Conservation (phyloP, 2,797 vertebrate species). For the Takifugu rubripes region DNA sequence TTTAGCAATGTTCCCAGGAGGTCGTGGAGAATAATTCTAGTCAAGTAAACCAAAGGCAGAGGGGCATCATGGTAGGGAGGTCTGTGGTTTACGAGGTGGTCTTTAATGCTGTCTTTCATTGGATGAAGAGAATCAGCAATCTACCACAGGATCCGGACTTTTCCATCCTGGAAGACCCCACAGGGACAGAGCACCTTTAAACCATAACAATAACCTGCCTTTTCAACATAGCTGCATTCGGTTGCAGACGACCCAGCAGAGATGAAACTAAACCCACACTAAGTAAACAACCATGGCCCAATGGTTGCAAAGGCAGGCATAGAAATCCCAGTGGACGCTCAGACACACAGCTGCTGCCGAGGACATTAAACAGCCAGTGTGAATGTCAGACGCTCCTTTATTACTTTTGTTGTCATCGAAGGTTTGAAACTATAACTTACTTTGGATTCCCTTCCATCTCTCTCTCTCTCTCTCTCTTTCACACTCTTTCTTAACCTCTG, state of each 20-base stretch:
- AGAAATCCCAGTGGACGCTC: background rate
- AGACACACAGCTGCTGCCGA: background rate
- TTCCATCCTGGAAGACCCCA: background rate
- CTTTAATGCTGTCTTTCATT: too few species aligned
- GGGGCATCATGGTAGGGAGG: too few species aligned
- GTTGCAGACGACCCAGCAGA: background rate
- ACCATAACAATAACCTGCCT: background rate
- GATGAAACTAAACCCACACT: background rate
- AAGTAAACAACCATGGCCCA: background rate
- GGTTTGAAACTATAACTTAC: background rate
- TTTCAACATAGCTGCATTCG: background rate
- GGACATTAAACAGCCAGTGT: background rate
- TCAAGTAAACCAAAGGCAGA: too few species aligned
- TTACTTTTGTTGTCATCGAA: background rate
- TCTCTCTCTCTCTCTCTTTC: slow-evolving; percentile 28
- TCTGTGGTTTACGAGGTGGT: too few species aligned
- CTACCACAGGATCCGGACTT: too few species aligned
- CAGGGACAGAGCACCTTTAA: background rate
- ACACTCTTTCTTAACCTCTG: background rate
- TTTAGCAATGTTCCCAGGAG: too few species aligned
- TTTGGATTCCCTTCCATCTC: slow-evolving; percentile 17
- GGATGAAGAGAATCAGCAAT: too few species aligned
- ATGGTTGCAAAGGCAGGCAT: background rate
- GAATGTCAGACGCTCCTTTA: background rate
- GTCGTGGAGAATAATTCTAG: too few species aligned